These are phyloP conservation scores for Periophthalmus magnuspinnatus DNA, from an alignment of 2,797 vertebrate genomes.

Conservation along the genomic window DNA sequence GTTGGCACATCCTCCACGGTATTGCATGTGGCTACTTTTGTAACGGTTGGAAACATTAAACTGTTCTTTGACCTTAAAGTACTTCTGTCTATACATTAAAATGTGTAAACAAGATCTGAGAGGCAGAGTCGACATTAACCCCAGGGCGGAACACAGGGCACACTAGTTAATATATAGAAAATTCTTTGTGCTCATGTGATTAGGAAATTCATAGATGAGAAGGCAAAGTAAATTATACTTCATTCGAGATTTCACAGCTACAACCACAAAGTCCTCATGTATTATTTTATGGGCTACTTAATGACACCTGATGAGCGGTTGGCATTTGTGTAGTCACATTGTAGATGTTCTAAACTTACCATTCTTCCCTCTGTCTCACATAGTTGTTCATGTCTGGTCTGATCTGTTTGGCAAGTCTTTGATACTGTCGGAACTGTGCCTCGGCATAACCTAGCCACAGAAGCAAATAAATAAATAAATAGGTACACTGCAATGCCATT, in stretches of 20 bases:
- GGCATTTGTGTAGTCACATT: neutral
- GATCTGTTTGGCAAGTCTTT: slow-evolving; percentile 92
- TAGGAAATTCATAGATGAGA: slow-evolving; percentile 13
- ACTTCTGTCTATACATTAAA: slow-evolving; percentile 15
- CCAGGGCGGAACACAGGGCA: slow-evolving; percentile 19
- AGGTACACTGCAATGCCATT: slow-evolving; percentile 56
- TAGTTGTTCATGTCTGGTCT: slow-evolving; percentile 91
- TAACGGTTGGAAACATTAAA: slow-evolving; percentile 17
- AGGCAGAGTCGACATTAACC: slow-evolving; percentile 20
- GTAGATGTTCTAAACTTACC: slow-evolving; percentile 69
- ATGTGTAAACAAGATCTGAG: slow-evolving; percentile 23
- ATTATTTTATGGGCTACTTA: neutral
- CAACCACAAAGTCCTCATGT: neutral
- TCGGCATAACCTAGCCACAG: slow-evolving; percentile 86
- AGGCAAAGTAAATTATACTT: slow-evolving; percentile 29
- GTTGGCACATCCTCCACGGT: slow-evolving; percentile 43
- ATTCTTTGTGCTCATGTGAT: slow-evolving; percentile 65
- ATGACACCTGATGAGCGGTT: neutral
- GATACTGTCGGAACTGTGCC: slow-evolving; percentile 94
- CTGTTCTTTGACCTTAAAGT: slow-evolving; percentile 22
- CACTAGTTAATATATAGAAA: slow-evolving; percentile 30
- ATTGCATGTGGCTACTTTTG: slow-evolving; percentile 33
- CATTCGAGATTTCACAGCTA: slow-evolving; percentile 43
- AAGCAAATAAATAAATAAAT: slow-evolving; percentile 18
- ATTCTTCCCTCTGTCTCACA: slow-evolving; percentile 83